Conservation (phyloP, 2,113 vertebrate species). For the Takifugu flavidus region DNA sequence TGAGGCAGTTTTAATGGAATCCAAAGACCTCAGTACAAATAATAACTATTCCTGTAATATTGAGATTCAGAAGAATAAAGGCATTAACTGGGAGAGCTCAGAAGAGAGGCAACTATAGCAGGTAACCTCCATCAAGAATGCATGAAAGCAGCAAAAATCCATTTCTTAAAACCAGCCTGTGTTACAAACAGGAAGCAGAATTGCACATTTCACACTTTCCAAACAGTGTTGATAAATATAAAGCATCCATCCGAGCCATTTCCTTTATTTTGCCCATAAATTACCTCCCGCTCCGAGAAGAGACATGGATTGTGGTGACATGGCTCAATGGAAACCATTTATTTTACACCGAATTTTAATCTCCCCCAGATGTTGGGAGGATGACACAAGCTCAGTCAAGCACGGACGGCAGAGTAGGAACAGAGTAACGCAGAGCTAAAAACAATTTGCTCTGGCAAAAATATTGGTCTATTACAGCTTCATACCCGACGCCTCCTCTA, state of each 20-base stretch:
- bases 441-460: constrained; percentile 18
- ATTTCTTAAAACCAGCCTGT: neutral
- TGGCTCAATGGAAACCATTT: constrained; percentile 14
- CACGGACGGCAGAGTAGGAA: neutral
- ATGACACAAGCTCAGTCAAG: neutral
- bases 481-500: neutral
- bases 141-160: neutral
- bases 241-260: constrained; percentile 8
- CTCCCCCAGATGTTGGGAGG: neutral
- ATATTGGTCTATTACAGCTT: neutral
- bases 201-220: neutral
- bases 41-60: neutral
- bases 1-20: neutral
- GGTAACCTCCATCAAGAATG: neutral
- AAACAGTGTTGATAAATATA: neutral
- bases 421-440: neutral
- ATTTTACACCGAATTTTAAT: neutral
- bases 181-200: neutral
- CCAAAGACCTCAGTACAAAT: neutral
- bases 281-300: neutral
- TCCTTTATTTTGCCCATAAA: neutral
- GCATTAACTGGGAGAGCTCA: neutral
- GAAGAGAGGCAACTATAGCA: neutral
- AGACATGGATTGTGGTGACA: neutral
- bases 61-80: neutral